Percentiles rank a stretch among this genome's conserved stretches.
These are phyloP conservation scores for Brachypodius melanocephalos DNA, from an alignment of 2,113 vertebrate species.

Conservation along the genomic window DNA sequence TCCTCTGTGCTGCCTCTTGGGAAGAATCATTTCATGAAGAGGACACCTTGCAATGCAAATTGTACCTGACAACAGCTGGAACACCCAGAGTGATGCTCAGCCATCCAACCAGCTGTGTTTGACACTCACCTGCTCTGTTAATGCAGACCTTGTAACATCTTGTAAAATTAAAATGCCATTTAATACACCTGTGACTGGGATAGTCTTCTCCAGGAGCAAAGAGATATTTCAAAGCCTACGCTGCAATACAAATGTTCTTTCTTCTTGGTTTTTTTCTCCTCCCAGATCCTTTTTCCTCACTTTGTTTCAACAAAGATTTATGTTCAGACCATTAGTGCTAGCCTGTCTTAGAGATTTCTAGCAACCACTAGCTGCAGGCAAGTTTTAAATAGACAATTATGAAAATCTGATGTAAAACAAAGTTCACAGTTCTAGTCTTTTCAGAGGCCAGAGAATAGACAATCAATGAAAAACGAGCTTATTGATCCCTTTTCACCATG, in stretches of 20 bases:
- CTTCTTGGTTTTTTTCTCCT: not conserved
- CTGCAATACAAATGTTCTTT: not conserved
- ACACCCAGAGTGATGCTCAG: not conserved
- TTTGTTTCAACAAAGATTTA: constrained; percentile 22
- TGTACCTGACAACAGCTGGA: not conserved
- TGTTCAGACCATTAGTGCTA: not conserved
- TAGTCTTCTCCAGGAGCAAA: not conserved
- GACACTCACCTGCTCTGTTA: not conserved
- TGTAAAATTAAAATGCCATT: not conserved
- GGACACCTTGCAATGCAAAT: not conserved
- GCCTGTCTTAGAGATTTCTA: constrained; percentile 69
- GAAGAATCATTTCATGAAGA: not conserved
- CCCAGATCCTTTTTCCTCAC: not conserved
- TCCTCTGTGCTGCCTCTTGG: not conserved
- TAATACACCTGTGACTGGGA: not conserved
- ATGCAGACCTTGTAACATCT: not conserved
- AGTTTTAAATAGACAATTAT: constrained; percentile 72
- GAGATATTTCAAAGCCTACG: not conserved
- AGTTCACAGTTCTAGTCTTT: constrained; percentile 70
- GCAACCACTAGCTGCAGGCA: constrained; percentile 47
- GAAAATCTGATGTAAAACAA: constrained; percentile 60
- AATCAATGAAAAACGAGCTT: constrained; percentile 65
- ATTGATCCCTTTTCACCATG: constrained; percentile 68
- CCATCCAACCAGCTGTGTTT: not conserved
- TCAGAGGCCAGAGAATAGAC: constrained; percentile 60